These are phyloP conservation scores for roundworm (Caenorhabditis elegans) DNA, from an alignment of 1,140 invertebrate species.

Conservation along the genomic window WBcel235 BX284603.4:8022001-8022500, in stretches of 20 bases:
- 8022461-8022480: neutral
- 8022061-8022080: too few relatives aligned
- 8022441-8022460: neutral
- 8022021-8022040: too few relatives aligned
- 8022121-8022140: too few relatives aligned
- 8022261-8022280: neutral
- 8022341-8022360: neutral
- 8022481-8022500: slow-evolving; percentile 7
- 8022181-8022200: neutral
- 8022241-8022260: neutral
- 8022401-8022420: too few relatives aligned
- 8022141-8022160: too few relatives aligned
- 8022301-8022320: neutral
- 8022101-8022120: too few relatives aligned
- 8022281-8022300: slow-evolving; percentile 16
- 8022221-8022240: neutral
- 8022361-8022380: neutral
- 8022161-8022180: too few relatives aligned
- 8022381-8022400: neutral
- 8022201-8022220: neutral
- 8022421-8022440: too few relatives aligned
- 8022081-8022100: too few relatives aligned
- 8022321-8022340: neutral
- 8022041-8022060: too few relatives aligned
- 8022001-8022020: too few relatives aligned